Evolutionary conservation across 2,113 vertebrate genomes (phyloP).

Genomic region (Andinoacara biseriatus): DNA sequence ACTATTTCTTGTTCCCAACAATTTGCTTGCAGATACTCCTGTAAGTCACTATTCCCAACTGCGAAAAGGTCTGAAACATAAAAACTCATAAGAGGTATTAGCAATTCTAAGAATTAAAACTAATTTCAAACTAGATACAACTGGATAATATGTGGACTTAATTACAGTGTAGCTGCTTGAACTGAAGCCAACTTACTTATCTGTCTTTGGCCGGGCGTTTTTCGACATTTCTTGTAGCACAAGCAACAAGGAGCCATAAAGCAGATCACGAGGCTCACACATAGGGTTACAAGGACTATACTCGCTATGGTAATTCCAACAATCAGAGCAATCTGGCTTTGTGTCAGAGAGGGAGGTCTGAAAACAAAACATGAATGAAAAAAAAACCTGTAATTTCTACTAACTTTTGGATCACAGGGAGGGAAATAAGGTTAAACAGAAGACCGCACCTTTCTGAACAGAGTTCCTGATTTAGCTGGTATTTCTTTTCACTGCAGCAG

Average conservation of each 20-base stretch:
- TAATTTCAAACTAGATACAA: fast-evolving
- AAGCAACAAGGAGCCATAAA: constrained; percentile 57
- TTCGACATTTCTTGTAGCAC: constrained; percentile 35
- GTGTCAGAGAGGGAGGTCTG: fast-evolving
- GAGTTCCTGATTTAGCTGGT: not conserved
- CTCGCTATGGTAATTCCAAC: not conserved
- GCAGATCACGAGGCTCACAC: constrained; percentile 45
- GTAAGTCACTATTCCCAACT: not conserved
- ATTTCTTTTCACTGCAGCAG: constrained; percentile 34
- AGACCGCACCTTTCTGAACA: constrained; percentile 11
- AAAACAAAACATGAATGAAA: not conserved
- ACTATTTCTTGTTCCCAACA: not conserved
- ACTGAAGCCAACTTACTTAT: constrained; percentile 22
- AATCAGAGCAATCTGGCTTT: fast-evolving
- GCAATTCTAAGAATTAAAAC: not conserved
- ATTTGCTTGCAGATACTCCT: too few species aligned
- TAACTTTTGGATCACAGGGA: not conserved
- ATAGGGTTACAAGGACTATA: not conserved
- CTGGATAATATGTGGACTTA: not conserved
- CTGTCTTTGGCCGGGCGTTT: not conserved
- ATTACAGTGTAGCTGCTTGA: not conserved
- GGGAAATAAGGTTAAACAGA: not conserved
- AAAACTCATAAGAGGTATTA: not conserved
- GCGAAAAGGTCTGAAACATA: not conserved
- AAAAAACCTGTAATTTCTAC: not conserved